Evolutionary conservation across 1,140 invertebrate species (phyloP).

Genomic region (Trachymyrmex cornetzi): DNA sequence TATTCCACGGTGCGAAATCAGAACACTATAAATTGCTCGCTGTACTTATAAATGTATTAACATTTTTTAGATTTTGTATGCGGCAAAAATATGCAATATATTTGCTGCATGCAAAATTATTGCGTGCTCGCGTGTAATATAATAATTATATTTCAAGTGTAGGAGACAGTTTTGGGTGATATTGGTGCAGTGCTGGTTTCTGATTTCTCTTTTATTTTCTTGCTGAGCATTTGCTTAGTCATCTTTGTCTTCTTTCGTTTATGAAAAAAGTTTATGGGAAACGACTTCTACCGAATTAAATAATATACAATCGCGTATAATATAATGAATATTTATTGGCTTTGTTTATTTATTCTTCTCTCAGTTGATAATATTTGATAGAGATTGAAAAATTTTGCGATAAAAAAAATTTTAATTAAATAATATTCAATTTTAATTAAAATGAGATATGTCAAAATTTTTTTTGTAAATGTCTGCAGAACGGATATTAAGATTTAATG

Average conservation of each 20-base stretch:
- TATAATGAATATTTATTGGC: slow-evolving; percentile 3
- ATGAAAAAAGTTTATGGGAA: neutral
- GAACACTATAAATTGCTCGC: neutral
- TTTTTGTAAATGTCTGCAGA: neutral
- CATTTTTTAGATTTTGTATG: neutral
- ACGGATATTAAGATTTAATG: neutral
- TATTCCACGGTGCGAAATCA: neutral
- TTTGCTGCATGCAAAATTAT: too few species aligned
- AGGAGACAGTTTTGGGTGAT: neutral
- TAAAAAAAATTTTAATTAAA: too few species aligned
- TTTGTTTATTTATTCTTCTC: neutral
- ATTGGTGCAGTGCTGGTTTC: neutral
- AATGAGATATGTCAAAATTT: neutral
- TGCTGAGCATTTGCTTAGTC: neutral
- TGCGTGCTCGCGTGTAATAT: too few species aligned
- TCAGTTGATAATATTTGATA: neutral
- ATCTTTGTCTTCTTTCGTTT: neutral
- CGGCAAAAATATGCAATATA: neutral
- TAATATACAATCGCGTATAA: neutral
- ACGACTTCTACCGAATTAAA: neutral
- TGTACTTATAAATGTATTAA: neutral
- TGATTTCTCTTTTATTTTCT: neutral
- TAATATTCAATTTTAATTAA: too few species aligned
- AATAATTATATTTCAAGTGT: neutral
- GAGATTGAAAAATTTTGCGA: neutral